Conservation (phyloP, 2,797 vertebrate species). For the Crax fasciolata region DNA sequence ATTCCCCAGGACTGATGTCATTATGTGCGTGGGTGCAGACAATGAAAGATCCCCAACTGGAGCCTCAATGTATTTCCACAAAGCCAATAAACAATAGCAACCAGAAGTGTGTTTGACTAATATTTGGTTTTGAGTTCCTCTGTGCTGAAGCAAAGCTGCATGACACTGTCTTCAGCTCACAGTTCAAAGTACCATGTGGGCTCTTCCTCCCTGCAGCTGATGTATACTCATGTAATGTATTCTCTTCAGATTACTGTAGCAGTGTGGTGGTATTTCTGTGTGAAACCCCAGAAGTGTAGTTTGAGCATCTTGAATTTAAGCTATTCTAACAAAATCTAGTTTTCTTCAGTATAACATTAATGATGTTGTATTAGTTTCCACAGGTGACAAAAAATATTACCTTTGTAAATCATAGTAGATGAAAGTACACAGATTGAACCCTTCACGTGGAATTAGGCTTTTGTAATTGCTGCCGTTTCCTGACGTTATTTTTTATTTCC, state of each 20-base stretch:
- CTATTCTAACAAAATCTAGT: background rate
- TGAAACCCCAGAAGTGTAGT: slow-evolving; percentile 23
- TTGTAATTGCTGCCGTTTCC: slow-evolving; percentile 45
- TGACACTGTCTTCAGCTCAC: slow-evolving; percentile 6
- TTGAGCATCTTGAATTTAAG: background rate
- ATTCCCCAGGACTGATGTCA: slow-evolving; percentile 62
- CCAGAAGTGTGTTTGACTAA: slow-evolving; percentile 37
- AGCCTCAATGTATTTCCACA: slow-evolving; percentile 64
- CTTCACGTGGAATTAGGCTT: background rate
- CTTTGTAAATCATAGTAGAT: background rate
- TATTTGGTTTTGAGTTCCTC: slow-evolving; percentile 65
- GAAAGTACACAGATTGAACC: background rate
- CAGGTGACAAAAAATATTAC: background rate
- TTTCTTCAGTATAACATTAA: background rate
- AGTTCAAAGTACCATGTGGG: background rate
- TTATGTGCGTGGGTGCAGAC: slow-evolving; percentile 59
- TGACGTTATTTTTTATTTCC: slow-evolving; percentile 3
- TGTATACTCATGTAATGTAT: background rate
- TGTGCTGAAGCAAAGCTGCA: slow-evolving; percentile 25
- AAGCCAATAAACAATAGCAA: slow-evolving; percentile 63
- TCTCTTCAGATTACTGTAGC: slow-evolving; percentile 11
- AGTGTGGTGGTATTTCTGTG: slow-evolving; percentile 25
- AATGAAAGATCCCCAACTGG: slow-evolving; percentile 50
- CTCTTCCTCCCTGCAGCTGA: slow-evolving; percentile 15
- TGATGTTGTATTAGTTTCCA: background rate